phyloP scores from a whole-genome alignment of 2,888 invertebrate genomes.

The Antheraea assamensis region DNA sequence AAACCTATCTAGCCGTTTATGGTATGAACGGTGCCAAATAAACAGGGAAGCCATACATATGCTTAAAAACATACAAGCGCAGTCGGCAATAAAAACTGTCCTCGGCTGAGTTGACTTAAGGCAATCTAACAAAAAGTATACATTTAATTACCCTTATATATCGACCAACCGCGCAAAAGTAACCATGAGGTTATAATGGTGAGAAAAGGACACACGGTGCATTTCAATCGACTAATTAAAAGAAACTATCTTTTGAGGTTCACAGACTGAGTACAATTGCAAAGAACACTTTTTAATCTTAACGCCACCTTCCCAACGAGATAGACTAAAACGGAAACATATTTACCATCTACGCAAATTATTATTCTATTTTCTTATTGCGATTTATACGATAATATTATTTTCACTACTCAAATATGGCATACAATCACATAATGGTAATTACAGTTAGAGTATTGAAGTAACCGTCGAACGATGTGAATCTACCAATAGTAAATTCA shows the following conservation, averaged over 20 bases:
- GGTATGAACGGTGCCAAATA: no score
- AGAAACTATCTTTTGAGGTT: neutral
- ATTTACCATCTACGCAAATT: neutral
- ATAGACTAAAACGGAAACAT: neutral
- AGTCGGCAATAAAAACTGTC: neutral
- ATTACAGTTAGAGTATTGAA: neutral
- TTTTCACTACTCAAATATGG: neutral
- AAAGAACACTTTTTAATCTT: slow-evolving; percentile 12
- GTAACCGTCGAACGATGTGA: neutral
- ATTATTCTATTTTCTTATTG: neutral
- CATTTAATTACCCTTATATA: neutral
- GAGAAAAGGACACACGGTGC: neutral
- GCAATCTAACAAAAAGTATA: neutral
- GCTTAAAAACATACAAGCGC: no score
- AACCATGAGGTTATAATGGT: neutral
- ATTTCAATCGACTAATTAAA: neutral
- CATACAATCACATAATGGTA: no score
- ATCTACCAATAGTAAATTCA: neutral
- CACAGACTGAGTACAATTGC: slow-evolving; percentile 3
- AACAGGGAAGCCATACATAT: no score
- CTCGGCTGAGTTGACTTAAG: neutral
- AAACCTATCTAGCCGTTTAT: no score
- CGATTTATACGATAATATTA: neutral
- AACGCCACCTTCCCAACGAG: neutral
- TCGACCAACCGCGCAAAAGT: neutral